Evolutionary conservation across 2,797 vertebrate species (phyloP), one percentile per base, ranked within the genome.

Genomic region (Mormyrus hasselquistii): DNA sequence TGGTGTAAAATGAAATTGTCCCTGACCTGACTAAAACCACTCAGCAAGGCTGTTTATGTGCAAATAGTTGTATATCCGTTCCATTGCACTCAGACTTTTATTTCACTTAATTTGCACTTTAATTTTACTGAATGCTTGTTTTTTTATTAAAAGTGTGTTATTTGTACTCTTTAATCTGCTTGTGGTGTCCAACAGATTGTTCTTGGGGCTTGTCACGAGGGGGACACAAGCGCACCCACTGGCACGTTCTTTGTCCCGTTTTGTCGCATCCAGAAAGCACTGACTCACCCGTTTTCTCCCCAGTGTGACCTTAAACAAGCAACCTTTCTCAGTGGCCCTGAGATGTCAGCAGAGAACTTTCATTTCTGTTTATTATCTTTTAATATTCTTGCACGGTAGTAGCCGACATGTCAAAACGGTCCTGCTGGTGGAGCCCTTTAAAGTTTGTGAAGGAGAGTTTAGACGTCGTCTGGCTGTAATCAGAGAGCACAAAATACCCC

Each of bases 301-400:
- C 55, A 47, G 82, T 82, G 82, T 89, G 86, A 89, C 65, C 88
- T 73, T 86, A 87, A 41, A 86, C 34, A 79, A 79, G n/a, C 85
- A 59, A 53, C 85, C 34, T 55, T 59, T 41, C 29, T 57, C 14
- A 57, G 52, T 87, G 52, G 85, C 85, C 85, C 22, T 16, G 29
- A 53, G 25, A 87, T 59, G 53, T 57, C 34, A 16, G 25, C 16
- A n/a, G 22, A 50, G 10, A n/a, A 44, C 22, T 9, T 85, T 85
- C 5, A 52, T 85, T 52, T 50, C 25, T 29, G 38, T 49, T 85
- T 52, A 25, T 29, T 85, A 22, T 52, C 82, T 85, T 85, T 50
- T 52, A 85, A 52, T 85, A 5, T 52, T 52, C n/a, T 50, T 52
- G 47, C 29, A 0, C 2, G 19, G 47, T 47, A 25, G 79, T 22